phyloP scores from a whole-genome alignment of 1,140 invertebrate genomes.

The Neelides sp. region DNA sequence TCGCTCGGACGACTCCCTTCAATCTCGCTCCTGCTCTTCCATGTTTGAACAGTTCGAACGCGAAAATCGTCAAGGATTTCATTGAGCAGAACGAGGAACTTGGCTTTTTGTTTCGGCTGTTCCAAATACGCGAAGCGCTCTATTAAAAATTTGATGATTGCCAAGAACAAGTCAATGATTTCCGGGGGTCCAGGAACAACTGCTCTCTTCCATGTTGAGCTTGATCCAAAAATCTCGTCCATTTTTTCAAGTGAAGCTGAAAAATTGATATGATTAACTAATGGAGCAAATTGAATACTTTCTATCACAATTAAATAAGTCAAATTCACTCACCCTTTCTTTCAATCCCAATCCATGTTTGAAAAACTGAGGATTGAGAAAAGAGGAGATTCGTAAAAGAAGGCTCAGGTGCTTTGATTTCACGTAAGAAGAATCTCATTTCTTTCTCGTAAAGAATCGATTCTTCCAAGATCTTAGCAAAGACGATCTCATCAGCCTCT shows the following conservation, averaged over 20 bases:
- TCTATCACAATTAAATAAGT: background rate
- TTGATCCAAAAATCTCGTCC: slow-evolving; percentile 27
- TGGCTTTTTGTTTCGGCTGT: slow-evolving; percentile 19
- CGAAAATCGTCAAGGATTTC: slow-evolving; percentile 29
- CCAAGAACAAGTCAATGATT: slow-evolving; percentile 27
- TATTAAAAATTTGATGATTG: slow-evolving; percentile 20
- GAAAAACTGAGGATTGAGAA: slow-evolving; percentile 22
- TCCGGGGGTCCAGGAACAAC: slow-evolving; percentile 25
- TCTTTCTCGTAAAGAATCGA: slow-evolving; percentile 26
- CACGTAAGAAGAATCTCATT: slow-evolving; percentile 14
- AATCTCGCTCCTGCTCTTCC: slow-evolving; percentile 18
- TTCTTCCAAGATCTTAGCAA: slow-evolving; percentile 29
- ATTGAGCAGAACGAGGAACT: slow-evolving; percentile 23
- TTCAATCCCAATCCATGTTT: slow-evolving; percentile 27
- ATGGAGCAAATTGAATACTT: background rate
- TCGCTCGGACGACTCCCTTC: slow-evolving; percentile 1
- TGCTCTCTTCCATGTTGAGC: slow-evolving; percentile 27
- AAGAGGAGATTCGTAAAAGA: slow-evolving; percentile 26
- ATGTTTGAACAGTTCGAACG: slow-evolving; percentile 25
- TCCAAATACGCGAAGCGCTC: slow-evolving; percentile 26
- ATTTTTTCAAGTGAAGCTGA: slow-evolving; percentile 25
- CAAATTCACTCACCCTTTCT: slow-evolving; percentile 12
- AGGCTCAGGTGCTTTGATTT: slow-evolving; percentile 15
- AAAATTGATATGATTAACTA: background rate
- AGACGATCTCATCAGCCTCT: slow-evolving; percentile 18